Evolutionary conservation across 2,113 vertebrate genomes (phyloP).

Genomic region (Bubo blakistoni): DNA sequence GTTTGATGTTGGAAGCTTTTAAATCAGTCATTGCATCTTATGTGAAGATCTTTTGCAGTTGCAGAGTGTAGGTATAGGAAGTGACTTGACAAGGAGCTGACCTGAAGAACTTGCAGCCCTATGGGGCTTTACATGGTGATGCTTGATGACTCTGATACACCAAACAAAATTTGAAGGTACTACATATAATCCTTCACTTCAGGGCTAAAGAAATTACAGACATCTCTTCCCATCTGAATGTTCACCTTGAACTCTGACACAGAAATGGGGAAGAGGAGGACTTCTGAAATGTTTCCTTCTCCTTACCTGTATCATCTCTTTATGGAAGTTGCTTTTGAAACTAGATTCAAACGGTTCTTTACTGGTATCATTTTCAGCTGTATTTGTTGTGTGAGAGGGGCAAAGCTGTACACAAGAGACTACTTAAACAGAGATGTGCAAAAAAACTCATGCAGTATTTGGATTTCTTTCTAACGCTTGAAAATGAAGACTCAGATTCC

Average conservation of each 20-base stretch:
- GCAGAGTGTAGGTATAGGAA: background rate
- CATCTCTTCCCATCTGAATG: background rate
- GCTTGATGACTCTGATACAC: background rate
- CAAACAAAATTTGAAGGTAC: background rate
- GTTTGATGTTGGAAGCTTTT: constrained; percentile 32
- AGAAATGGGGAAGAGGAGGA: background rate
- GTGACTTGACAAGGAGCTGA: background rate
- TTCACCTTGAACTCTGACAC: background rate
- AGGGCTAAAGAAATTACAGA: background rate
- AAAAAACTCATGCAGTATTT: background rate
- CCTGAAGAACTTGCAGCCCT: background rate
- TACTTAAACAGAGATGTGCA: background rate
- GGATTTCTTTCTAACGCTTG: background rate
- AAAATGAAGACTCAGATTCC: background rate
- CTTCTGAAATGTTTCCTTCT: background rate
- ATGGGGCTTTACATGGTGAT: background rate
- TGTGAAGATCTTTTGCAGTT: constrained; percentile 12
- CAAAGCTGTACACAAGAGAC: background rate
- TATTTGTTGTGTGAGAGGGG: background rate
- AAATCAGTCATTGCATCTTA: background rate
- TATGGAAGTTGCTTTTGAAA: background rate
- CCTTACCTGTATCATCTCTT: background rate
- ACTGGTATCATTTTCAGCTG: background rate
- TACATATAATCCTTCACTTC: background rate
- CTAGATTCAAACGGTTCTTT: background rate